These are phyloP conservation scores for Melanotaenia boesemani DNA, from an alignment of 2,797 vertebrate genomes.

Conservation along the genomic window DNA sequence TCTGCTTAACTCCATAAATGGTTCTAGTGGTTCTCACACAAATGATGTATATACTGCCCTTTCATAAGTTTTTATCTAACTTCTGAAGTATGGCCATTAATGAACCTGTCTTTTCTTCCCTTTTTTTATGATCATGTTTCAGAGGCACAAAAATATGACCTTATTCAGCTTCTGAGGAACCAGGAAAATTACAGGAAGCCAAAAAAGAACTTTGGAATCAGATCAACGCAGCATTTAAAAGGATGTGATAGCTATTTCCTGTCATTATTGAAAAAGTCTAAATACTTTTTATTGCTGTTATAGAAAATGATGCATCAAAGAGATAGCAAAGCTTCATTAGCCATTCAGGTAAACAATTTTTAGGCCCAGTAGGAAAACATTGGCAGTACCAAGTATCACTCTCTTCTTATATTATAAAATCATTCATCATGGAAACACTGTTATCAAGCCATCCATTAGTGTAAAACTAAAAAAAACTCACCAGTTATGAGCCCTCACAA, in stretches of 20 bases:
- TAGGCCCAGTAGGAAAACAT: too few species aligned
- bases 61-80: conserved; percentile 26
- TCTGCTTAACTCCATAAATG: conserved; percentile 70
- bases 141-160: background rate
- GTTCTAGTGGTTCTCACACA: conserved; percentile 36
- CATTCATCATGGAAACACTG: background rate
- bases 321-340: too few species aligned
- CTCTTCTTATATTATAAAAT: too few species aligned
- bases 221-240: background rate
- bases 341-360: too few species aligned
- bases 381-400: too few species aligned
- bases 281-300: background rate
- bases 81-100: conserved; percentile 11
- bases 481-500: background rate
- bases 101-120: conserved; percentile 1
- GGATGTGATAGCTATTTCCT: background rate
- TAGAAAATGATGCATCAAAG: background rate
- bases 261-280: background rate
- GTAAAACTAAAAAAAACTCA: background rate
- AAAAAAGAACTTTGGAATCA: background rate
- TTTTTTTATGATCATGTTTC: background rate
- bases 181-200: background rate
- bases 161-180: background rate
- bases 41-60: conserved; percentile 14
- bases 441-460: too few species aligned